Evolutionary conservation across 2,888 invertebrate species (phyloP), one percentile per base, ranked within the genome.

Genomic region (Capitulum mitella): DNA sequence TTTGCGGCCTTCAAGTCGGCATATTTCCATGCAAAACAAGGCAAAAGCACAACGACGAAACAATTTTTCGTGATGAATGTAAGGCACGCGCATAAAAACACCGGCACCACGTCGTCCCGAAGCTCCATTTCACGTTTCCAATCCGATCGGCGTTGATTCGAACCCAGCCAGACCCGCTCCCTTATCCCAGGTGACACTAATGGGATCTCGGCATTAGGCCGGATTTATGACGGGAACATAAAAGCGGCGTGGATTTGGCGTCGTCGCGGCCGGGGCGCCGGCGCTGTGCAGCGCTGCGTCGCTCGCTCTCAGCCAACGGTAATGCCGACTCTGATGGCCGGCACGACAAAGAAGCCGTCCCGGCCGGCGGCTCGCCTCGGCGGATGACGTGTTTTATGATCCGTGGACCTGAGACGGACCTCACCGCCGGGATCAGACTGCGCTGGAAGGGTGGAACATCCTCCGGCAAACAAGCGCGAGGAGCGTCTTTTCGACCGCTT

Each of bases 341-440:
- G 22, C 19, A 5, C 64, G 32, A 34, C 64, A 64, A 64, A 64
- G 64, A 14, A 19, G 16, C 19, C 64, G 3, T 29, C 3, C 19
- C 14, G 34, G 3, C 32, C 64, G 34, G 29, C 64, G 64, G 10
- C 6, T 19, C 29, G 64, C 5, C 34, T 64, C 29, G 34, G 34
- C 32, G 64, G 64, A 32, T 64, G 64, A 34, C 64, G 64, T 14
- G 64, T 64, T 64, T 64, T 64, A 64, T 64, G 64, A 34, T 32
- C 16, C 64, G 34, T 34, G 34, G 19, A 29, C 19, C 32, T 64
- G 64, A 64, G 64, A 34, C 12, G 16, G 64, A 16, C n/a, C 14
- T 29, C 19, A 29, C 29, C 64, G 29, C 12, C 51, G 14, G 61
- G 61, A 32, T 61, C 29, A 61, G 14, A 12, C 61, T n/a, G n/a